Evolutionary conservation across 2,888 invertebrate genomes (phyloP).

Genomic region (Dynastes tityus): DNA sequence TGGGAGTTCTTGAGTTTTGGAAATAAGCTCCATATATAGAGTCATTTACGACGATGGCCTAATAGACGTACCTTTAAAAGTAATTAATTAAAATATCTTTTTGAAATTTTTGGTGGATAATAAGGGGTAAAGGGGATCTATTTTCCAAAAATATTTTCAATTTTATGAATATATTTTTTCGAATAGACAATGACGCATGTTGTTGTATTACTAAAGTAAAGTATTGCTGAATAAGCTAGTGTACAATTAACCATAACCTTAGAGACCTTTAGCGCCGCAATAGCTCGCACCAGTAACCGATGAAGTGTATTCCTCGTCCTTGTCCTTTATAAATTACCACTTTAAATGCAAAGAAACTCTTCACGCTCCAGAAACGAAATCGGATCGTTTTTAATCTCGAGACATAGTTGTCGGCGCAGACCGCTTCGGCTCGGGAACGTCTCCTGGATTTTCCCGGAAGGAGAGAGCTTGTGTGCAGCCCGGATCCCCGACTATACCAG

Average conservation of each 20-base stretch:
- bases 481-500: neutral
- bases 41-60: too few relatives aligned
- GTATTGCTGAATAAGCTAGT: too few relatives aligned
- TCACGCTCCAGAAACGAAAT: neutral
- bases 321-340: constrained; percentile 36
- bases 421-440: neutral
- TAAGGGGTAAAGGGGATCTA: too few relatives aligned
- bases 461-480: neutral
- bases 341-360: constrained; percentile 32
- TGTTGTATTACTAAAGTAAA: too few relatives aligned
- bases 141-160: too few relatives aligned
- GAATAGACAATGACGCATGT: too few relatives aligned
- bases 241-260: neutral
- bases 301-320: constrained; percentile 17
- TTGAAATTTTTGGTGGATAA: too few relatives aligned
- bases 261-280: neutral
- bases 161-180: too few relatives aligned
- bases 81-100: too few relatives aligned
- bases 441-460: constrained; percentile 1
- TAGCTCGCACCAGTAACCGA: neutral
- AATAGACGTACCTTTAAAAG: too few relatives aligned
- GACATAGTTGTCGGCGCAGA: neutral
- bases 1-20: too few relatives aligned
- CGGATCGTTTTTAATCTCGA: constrained; percentile 11
- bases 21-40: too few relatives aligned